Percentiles rank a stretch among this genome's conserved stretches.
phyloP scores from a whole-genome alignment of 2,797 vertebrate genomes.

The Catamblyrhynchus diadema region DNA sequence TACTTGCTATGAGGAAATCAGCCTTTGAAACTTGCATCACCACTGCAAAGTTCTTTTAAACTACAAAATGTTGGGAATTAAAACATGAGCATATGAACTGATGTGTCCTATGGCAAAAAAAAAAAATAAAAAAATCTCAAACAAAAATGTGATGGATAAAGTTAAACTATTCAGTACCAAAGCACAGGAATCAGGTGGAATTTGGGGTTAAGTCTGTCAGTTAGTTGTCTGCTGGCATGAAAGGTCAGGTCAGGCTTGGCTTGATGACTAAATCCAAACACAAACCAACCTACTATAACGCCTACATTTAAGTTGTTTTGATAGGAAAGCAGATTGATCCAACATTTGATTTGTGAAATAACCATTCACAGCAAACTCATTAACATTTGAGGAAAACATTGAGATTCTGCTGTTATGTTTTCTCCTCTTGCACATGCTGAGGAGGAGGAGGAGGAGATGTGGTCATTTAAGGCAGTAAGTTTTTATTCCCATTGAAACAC shows the following conservation, averaged over 20 bases:
- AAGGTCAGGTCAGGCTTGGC: not conserved
- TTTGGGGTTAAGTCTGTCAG: not conserved
- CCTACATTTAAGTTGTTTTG: not conserved
- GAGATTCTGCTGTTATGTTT: not conserved
- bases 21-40: not conserved
- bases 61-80: not conserved
- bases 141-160: not conserved
- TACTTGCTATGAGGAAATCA: not conserved
- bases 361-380: not conserved
- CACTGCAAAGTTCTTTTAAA: not conserved
- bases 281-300: not conserved
- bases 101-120: not conserved
- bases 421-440: not conserved
- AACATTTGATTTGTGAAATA: not conserved
- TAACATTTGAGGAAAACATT: not conserved
- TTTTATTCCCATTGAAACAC: not conserved
- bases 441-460: not conserved
- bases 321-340: not conserved
- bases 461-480: slow-evolving; percentile 20
- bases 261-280: not conserved
- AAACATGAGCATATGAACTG: not conserved
- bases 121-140: not conserved
- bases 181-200: not conserved
- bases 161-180: not conserved
- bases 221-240: not conserved